Conservation (phyloP, 2,888 invertebrate genomes). For the Eustalomyia histrio region DNA sequence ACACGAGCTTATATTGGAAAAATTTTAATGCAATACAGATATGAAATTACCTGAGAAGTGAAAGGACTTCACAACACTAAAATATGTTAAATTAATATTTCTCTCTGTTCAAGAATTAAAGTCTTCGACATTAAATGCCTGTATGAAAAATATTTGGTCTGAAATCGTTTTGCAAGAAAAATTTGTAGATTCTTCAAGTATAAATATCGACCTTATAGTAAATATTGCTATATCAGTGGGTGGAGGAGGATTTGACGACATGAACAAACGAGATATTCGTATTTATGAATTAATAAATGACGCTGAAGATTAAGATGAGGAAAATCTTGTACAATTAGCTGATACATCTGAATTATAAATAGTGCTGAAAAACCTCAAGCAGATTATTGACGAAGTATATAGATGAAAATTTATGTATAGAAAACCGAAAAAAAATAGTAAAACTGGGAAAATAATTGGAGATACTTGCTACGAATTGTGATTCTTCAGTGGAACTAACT, state of each 20-base stretch:
- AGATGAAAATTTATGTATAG: slow-evolving; percentile 1
- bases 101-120: background rate
- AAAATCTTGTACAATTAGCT: background rate
- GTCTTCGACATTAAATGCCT: slow-evolving; percentile 5
- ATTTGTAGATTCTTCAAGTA: background rate
- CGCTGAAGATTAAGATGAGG: slow-evolving; percentile 1
- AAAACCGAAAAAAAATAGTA: slow-evolving; percentile 1
- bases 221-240: background rate
- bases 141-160: background rate
- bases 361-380: no score
- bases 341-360: no score
- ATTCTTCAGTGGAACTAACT: no score
- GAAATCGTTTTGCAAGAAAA: background rate
- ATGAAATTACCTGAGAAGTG: background rate
- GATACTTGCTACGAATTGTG: background rate
- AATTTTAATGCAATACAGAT: background rate
- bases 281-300: slow-evolving; percentile 1
- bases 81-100: no score
- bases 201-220: slow-evolving; percentile 1
- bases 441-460: background rate
- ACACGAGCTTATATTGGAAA: slow-evolving; percentile 2
- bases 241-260: background rate
- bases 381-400: background rate
- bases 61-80: no score
- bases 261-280: background rate